These are phyloP conservation scores for Macroramphosus scolopax DNA, from an alignment of 2,797 vertebrate genomes.

Conservation along the genomic window DNA sequence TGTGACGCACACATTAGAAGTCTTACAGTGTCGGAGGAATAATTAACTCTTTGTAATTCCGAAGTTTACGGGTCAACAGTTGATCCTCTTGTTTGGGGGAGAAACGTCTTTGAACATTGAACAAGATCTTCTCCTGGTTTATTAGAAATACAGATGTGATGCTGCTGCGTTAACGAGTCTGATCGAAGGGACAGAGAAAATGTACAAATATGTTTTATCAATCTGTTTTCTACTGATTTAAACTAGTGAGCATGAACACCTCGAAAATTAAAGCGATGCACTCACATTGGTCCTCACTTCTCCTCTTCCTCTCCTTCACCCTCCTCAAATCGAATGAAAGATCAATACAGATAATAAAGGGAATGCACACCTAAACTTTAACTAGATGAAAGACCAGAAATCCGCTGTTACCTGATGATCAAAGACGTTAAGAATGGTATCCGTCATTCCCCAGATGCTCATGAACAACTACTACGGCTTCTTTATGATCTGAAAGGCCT, in stretches of 20 bases:
- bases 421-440: too few species aligned
- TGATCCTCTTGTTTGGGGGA: too few species aligned
- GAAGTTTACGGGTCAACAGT: slow-evolving; percentile 24
- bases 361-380: too few species aligned
- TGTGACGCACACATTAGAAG: too few species aligned
- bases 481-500: too few species aligned
- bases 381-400: too few species aligned
- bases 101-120: too few species aligned
- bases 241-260: slow-evolving; percentile 24
- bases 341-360: too few species aligned
- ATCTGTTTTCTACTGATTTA: slow-evolving; percentile 26
- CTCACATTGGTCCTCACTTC: slow-evolving; percentile 1
- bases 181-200: slow-evolving; percentile 7
- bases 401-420: too few species aligned
- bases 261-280: slow-evolving; percentile 36
- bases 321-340: too few species aligned
- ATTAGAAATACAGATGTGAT: neutral
- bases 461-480: too few species aligned
- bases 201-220: slow-evolving; percentile 50
- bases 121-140: slow-evolving; percentile 1
- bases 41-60: slow-evolving; percentile 34
- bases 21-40: slow-evolving; percentile 21
- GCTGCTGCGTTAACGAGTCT: neutral
- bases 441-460: too few species aligned
- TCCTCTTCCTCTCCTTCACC: neutral